Evolutionary conservation across 1,140 invertebrate species (phyloP), one percentile per base, ranked within the genome.

Genomic region (Atopsyche davidsoni): DNA sequence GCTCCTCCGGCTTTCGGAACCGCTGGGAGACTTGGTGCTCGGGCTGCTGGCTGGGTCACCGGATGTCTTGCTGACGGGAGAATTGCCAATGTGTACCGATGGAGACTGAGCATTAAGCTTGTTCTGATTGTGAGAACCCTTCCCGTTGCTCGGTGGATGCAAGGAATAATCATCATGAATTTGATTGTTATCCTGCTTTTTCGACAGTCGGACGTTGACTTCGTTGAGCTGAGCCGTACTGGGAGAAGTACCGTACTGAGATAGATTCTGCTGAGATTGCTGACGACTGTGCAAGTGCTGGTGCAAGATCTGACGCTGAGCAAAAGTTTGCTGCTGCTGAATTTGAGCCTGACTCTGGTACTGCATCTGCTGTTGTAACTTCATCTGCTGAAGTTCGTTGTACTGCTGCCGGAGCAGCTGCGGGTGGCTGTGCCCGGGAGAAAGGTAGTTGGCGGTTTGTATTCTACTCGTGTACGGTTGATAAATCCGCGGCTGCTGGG

Each of bases 241-340:
- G 9, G 42, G 46, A 17, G 40, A 25, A 9, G 42, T 45, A 10
- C 40, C 45, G 24, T 55, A 57, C 41, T 54, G 58, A 9, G 41
- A 23, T 25, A 58, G 43, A 53, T 55, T 51, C 17, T 52, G 51
- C 35, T 69, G 69, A 11, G 71, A 71, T 13, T 69, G 70, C 58
- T 73, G 70, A 23, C 72, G 62, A 11, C 69, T 70, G 46, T 73
- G 69, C n/a, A 75, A 65, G 60, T 73, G 72, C 51, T 73, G 70
- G 48, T 64, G 69, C 53, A 67, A 63, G 55, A 76, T 67, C 61
- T 79, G 77, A 10, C 77, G 59, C 62, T 79, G 68, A 18, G 77
- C 77, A 56, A 79, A 79, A 23, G 76, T 78, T 52, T 78, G 73
- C 49, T 79, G 77, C 56, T 79, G 77, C 54, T 78, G 75, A 63